Percentiles rank a stretch among this genome's conserved stretches.
Evolutionary conservation across 2,113 vertebrate genomes (phyloP).

Genomic region (Antennarius striatus): DNA sequence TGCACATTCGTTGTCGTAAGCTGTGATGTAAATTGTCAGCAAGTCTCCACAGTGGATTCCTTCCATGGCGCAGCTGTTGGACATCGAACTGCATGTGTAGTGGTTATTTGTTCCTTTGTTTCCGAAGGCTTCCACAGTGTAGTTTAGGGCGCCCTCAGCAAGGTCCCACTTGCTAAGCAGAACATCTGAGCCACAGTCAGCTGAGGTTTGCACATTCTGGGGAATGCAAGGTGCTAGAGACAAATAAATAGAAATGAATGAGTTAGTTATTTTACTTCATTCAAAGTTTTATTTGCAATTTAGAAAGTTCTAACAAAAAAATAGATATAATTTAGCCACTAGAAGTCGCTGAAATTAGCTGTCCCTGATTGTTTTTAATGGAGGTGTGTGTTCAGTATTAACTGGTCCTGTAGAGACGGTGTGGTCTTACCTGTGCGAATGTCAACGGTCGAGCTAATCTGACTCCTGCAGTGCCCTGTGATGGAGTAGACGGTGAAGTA

Average conservation of each 20-base stretch:
- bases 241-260: background rate
- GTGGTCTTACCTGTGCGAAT: conserved; percentile 73
- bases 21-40: conserved; percentile 72
- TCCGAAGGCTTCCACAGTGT: conserved; percentile 72
- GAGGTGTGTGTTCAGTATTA: too few species aligned
- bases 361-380: too few species aligned
- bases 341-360: background rate
- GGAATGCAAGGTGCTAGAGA: conserved; percentile 80
- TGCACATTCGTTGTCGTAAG: conserved; percentile 74
- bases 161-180: conserved; percentile 75
- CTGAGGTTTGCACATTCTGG: conserved; percentile 60
- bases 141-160: conserved; percentile 70
- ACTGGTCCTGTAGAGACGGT: background rate
- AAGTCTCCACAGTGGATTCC: conserved; percentile 76
- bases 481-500: conserved; percentile 69
- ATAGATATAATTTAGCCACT: conserved; percentile 1
- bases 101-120: conserved; percentile 51
- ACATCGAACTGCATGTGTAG: conserved; percentile 77
- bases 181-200: conserved; percentile 60
- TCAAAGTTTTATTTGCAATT: background rate
- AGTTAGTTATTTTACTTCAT: background rate
- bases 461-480: conserved; percentile 51
- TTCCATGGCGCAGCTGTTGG: conserved; percentile 75
- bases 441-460: conserved; percentile 51
- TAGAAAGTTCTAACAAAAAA: background rate